A percentile compares a stretch with the other conserved stretches of the same genome.
These are phyloP conservation scores for Sisor rabdophorus DNA, from an alignment of 2,113 vertebrate species.

Conservation along the genomic window DNA sequence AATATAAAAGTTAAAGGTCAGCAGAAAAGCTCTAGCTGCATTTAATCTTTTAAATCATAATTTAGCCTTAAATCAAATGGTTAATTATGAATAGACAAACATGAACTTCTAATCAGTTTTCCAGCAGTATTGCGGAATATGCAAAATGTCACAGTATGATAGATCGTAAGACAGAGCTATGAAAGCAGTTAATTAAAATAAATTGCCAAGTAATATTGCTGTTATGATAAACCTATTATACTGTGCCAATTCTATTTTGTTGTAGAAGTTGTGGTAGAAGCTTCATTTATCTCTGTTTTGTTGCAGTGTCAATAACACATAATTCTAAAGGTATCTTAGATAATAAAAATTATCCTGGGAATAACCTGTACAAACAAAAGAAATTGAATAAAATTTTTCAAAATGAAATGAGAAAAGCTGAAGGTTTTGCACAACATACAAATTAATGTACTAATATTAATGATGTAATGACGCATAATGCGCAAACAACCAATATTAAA, in stretches of 20 bases:
- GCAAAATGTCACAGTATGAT: not conserved
- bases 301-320: not conserved
- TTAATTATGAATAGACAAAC: not conserved
- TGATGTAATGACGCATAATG: too few species aligned
- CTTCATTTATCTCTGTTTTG: not conserved
- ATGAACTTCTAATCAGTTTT: conserved; percentile 5
- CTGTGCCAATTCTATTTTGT: not conserved
- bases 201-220: not conserved
- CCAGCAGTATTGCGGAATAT: not conserved
- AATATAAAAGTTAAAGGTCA: conserved; percentile 3
- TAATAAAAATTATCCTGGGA: not conserved
- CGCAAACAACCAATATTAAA: too few species aligned
- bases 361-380: not conserved
- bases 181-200: conserved; percentile 14
- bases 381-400: too few species aligned
- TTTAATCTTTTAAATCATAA: conserved; percentile 12
- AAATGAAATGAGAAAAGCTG: too few species aligned
- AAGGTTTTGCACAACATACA: too few species aligned
- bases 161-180: not conserved
- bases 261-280: not conserved
- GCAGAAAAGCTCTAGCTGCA: not conserved
- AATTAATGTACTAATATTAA: too few species aligned
- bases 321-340: not conserved
- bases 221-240: not conserved
- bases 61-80: conserved; percentile 3